Conservation (phyloP, 2,888 invertebrate species). For the Phortica magna region DNA sequence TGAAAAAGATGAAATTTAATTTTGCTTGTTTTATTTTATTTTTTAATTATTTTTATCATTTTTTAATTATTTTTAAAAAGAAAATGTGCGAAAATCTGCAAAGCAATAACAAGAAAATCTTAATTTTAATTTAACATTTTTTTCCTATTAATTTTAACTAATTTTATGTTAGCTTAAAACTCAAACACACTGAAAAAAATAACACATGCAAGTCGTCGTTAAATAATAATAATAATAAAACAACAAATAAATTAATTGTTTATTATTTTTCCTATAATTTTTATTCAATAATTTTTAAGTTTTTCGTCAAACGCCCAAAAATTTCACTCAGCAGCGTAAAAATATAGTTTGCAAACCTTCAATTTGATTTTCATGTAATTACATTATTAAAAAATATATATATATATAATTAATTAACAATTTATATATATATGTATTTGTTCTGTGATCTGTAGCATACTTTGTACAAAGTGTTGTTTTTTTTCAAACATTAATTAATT, state of each 20-base stretch:
- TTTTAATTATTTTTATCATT: constrained; percentile 56
- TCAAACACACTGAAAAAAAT: constrained; percentile 43
- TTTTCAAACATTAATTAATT: constrained; percentile 32
- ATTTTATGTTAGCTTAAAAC: not conserved
- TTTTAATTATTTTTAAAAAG: constrained; percentile 46
- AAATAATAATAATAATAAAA: not conserved
- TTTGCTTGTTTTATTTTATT: constrained; percentile 41
- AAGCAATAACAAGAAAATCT: constrained; percentile 38
- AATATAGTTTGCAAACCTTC: too few species aligned
- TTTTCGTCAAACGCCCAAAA: too few species aligned
- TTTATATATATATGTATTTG: constrained; percentile 67
- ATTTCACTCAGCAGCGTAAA: too few species aligned
- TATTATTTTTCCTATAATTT: constrained; percentile 33
- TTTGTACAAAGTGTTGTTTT: constrained; percentile 75
- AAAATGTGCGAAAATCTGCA: constrained; percentile 38
- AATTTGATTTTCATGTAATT: not conserved
- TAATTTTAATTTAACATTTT: constrained; percentile 52
- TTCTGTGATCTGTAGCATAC: constrained; percentile 79
- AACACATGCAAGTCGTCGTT: constrained; percentile 41
- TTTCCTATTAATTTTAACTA: constrained; percentile 70
- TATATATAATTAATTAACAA: constrained; percentile 49
- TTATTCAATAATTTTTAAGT: constrained; percentile 9
- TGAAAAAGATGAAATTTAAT: constrained; percentile 21
- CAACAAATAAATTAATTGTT: constrained; percentile 51
- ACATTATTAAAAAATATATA: constrained; percentile 28